Base-by-base conservation (phyloP, 2,888 invertebrate species). In the Scrobipalpa costella region DNA sequence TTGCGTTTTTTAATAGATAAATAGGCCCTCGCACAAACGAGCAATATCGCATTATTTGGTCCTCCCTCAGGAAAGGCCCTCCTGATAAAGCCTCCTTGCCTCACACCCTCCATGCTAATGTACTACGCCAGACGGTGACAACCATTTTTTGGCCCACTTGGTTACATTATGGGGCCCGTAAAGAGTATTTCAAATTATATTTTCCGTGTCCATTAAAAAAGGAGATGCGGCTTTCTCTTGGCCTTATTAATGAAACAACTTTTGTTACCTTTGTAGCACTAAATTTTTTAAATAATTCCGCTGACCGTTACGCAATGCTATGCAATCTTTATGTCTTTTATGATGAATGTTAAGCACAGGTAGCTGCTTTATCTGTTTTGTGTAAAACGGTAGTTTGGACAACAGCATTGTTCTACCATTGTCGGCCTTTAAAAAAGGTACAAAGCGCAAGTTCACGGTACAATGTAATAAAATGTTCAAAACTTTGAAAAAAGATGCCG, bases 121-220 rank as follows among this genome's bases (percentile, higher is more conserved):
- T 88, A 90, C 84, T 87, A 75, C 85, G 84, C 86, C 91, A 90
- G 89, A 90, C 91, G 91, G 90, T 91, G 91, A 90, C 91, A 90
- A 89, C 87, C 88, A 90, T 90, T 91, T 91, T 91, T 90, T 90
- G 86, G 90, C 88, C 89, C 88, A 90, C 90, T 90, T 88, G 90
- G 89, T 84, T 87, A 90, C 89, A 90, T 91, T 90, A 91, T 86
- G 84, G 81, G 73, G 66, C 84, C 84, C 83, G 88, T 90, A 91
- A 90, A 89, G 88, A 88, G 88, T 90, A 90, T 89, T 89, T 90
- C 85, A 90, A 90, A 90, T 90, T 90, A 90, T 88, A 85, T 88
- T 91, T 83, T 85, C 83, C 83, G 81, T 88, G 85, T 89, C 88
- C 88, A 90, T 90, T 90, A 90, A 88, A 85, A 47, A 86, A 88